Conservation (phyloP, 1,140 invertebrate species). For the Cherax destructor region DNA sequence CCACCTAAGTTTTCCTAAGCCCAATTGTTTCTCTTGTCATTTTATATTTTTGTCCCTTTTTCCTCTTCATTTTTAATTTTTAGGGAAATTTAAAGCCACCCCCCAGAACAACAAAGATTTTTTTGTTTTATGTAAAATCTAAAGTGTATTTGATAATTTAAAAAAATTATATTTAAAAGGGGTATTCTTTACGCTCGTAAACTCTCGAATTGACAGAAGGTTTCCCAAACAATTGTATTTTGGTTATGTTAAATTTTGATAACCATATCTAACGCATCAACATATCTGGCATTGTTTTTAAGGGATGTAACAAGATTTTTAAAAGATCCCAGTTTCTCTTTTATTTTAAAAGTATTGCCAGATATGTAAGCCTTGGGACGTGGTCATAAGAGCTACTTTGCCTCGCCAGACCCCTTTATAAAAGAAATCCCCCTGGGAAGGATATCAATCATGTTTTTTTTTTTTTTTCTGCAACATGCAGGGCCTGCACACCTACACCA, state of each 20-base stretch:
- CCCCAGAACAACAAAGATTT: neutral
- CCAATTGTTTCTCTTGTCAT: conserved; percentile 47
- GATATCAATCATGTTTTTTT: conserved; percentile 55
- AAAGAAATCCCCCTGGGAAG: conserved; percentile 57
- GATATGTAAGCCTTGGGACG: conserved; percentile 1
- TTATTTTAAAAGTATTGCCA: neutral
- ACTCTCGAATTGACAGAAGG: conserved; percentile 61
- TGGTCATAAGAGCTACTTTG: conserved; percentile 35
- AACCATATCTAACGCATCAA: neutral
- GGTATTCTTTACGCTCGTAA: neutral
- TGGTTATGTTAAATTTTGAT: neutral
- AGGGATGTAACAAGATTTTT: neutral
- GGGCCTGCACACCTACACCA: conserved; percentile 14
- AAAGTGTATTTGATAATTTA: neutral
- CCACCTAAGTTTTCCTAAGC: conserved; percentile 64
- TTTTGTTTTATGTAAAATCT: neutral
- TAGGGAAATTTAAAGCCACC: too few species aligned
- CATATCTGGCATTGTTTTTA: neutral
- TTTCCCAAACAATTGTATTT: conserved; percentile 68
- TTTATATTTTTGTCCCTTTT: neutral
- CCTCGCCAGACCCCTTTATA: conserved; percentile 1
- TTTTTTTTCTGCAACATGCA: conserved; percentile 23
- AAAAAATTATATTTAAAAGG: conserved; percentile 31
- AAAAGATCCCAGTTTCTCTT: neutral
- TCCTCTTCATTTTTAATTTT: too few species aligned